These are phyloP conservation scores for Helleia helle DNA, from an alignment of 2,888 invertebrate genomes.

Conservation along the genomic window DNA sequence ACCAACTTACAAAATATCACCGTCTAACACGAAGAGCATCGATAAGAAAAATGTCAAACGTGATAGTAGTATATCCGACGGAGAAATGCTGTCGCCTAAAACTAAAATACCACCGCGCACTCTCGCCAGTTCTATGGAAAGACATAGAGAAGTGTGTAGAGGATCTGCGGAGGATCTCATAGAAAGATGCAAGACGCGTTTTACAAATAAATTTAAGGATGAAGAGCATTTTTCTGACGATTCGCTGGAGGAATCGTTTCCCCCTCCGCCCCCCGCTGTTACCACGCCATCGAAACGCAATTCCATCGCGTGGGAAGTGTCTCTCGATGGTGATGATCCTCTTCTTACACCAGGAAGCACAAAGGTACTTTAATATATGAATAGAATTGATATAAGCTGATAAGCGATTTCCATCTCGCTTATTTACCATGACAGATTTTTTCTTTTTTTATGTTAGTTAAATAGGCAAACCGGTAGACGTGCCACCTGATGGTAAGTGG, in stretches of 20 bases:
- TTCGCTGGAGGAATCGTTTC: slow-evolving; percentile 84
- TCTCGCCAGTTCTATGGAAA: slow-evolving; percentile 80
- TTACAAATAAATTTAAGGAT: slow-evolving; percentile 49
- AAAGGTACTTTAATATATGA: slow-evolving; percentile 70
- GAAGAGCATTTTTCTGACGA: slow-evolving; percentile 85
- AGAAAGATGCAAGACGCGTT: slow-evolving; percentile 46
- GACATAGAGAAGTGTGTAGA: slow-evolving; percentile 86
- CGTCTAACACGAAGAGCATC: slow-evolving; percentile 50
- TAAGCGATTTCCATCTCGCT: no score
- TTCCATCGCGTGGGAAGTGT: slow-evolving; percentile 91
- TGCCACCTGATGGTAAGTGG: no score
- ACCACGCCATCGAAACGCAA: slow-evolving; percentile 80
- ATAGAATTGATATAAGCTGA: no score
- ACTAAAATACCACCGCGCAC: slow-evolving; percentile 79
- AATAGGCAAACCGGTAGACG: no score
- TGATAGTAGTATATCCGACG: slow-evolving; percentile 56
- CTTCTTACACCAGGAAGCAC: slow-evolving; percentile 81
- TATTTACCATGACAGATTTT: no score
- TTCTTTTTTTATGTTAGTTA: no score
- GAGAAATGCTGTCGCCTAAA: slow-evolving; percentile 59
- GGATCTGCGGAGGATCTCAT: slow-evolving; percentile 68
- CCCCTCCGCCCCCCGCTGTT: slow-evolving; percentile 74
- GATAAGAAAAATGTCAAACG: slow-evolving; percentile 50
- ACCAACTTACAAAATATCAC: slow-evolving; percentile 59
- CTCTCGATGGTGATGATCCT: slow-evolving; percentile 81